Base-by-base conservation (phyloP, 1,140 invertebrate genomes). In the Dysdera silvatica region DNA sequence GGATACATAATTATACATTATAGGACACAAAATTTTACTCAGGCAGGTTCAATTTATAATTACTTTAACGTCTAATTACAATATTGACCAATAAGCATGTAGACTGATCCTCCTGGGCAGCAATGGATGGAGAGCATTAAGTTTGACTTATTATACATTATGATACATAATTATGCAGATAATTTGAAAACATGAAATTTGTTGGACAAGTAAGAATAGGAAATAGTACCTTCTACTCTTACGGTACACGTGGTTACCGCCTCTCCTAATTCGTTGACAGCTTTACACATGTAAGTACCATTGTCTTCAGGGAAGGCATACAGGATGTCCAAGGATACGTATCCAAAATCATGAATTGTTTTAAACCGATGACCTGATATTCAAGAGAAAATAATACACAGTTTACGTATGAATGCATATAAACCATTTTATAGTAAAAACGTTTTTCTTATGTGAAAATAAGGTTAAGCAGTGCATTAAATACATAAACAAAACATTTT, bases 211-310 rank as follows among this genome's bases (percentile, higher is more conserved):
- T 28, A 49, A 2, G 20, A 8, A n/a, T 53, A 32, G 18, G 6
- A 45, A 28, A 54, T 43, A 80, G 83, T 81, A 88, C 89, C 90
- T 70, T 57, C 81, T 80, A 95, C 85, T 76, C 81, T 86, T 84
- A 95, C 87, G 59, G 85, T 84, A 74, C 88, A 89, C 61, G 89
- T 93, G 57, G 91, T 95, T 40, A 92, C 85, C 69, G 79, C 81
- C 70, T 81, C 77, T 33, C 81, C 82, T 5, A 79, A 64, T 6
- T 67, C 88, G 75, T 95, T 96, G 58, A 86, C 83, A 5, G 92
- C 93, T 76, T 89, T 88, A 71, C 90, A 95, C 71, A 68, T 68
- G 45, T 79, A 80, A 12, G 72, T 77, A 16, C 79, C 79, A 51
- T 70, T 71, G 60, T 78, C 78, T 68, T 79, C 73, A 28, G 74